These are phyloP conservation scores for Platalea minor DNA, from an alignment of 2,797 vertebrate species.

Conservation along the genomic window DNA sequence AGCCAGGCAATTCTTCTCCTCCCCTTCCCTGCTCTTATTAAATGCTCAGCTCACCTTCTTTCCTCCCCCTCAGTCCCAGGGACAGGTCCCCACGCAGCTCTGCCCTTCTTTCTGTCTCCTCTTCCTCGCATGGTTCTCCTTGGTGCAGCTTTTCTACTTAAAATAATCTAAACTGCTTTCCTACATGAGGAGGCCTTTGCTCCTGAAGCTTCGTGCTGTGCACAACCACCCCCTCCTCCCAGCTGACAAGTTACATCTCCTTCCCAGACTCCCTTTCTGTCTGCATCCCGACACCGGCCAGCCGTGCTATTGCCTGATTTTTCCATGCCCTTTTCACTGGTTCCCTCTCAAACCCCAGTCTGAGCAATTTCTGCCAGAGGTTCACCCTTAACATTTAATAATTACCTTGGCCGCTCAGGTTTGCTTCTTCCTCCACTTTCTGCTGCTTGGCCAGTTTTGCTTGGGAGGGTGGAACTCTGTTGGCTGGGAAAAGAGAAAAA, in stretches of 20 bases:
- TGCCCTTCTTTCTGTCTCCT: neutral
- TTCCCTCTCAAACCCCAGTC: neutral
- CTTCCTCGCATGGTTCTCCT: neutral
- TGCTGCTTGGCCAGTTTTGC: neutral
- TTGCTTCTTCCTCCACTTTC: neutral
- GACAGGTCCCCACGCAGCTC: fast-evolving
- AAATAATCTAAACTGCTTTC: neutral
- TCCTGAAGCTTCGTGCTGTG: neutral
- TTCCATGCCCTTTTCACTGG: neutral
- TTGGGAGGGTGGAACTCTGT: neutral
- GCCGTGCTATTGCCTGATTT: neutral
- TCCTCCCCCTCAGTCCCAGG: neutral
- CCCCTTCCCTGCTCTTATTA: neutral
- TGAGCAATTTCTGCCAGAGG: neutral
- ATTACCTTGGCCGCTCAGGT: neutral
- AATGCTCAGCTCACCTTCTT: neutral
- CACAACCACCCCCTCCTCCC: neutral
- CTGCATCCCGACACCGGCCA: neutral
- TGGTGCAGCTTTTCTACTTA: neutral
- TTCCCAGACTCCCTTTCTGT: neutral
- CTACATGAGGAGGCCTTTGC: neutral
- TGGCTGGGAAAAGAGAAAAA: neutral
- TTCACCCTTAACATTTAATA: neutral
- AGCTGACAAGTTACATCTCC: neutral
- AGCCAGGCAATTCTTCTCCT: neutral